Evolutionary conservation across 2,113 vertebrate genomes (phyloP).

Genomic region (Odocoileus virginianus): DNA sequence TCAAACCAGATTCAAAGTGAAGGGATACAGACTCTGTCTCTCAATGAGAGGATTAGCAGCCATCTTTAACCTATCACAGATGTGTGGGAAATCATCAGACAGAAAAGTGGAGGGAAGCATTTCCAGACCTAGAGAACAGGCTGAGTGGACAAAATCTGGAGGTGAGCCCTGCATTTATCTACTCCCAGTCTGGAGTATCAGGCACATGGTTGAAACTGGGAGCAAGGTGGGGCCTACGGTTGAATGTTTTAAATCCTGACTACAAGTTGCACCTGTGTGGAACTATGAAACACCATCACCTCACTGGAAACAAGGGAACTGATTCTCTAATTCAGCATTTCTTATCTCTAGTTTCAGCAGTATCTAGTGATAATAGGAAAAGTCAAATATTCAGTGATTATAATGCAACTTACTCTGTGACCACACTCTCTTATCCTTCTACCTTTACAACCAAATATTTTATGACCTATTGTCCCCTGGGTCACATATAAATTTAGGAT

Average conservation of each 20-base stretch:
- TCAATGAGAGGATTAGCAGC: neutral
- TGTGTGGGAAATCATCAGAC: neutral
- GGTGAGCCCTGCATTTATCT: neutral
- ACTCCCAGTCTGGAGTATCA: neutral
- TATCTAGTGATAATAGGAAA: neutral
- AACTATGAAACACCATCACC: neutral
- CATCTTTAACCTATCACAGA: neutral
- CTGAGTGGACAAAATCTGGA: neutral
- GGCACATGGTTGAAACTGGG: rapidly evolving
- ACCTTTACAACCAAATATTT: neutral
- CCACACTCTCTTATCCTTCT: neutral
- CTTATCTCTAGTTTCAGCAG: neutral
- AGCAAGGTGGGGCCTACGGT: neutral
- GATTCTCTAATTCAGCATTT: neutral
- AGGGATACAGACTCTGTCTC: neutral
- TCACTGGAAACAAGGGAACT: neutral
- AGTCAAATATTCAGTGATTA: neutral
- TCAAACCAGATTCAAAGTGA: neutral
- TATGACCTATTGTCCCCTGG: neutral
- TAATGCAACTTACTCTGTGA: neutral
- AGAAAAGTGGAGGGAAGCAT: neutral
- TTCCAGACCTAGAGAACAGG: neutral
- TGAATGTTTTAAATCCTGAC: neutral
- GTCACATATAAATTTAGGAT: neutral
- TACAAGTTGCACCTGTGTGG: neutral